Evolutionary conservation across 1,140 invertebrate species (phyloP), one percentile per base, ranked within the genome.

Genomic region (Solen grandis): DNA sequence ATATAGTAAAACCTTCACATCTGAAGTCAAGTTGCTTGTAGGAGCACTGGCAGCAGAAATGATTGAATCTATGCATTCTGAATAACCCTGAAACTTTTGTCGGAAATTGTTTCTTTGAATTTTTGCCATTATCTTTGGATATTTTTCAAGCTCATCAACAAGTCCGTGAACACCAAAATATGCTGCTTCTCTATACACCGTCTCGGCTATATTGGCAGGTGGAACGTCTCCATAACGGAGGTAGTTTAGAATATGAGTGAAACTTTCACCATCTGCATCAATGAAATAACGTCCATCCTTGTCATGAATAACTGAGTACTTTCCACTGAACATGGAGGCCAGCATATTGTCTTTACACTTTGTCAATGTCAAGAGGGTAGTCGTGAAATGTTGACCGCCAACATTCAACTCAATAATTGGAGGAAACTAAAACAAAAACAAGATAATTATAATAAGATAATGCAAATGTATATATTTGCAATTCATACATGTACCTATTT

Each of bases 291-390:
- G 83, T 14, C 89, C 90, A 76, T 90, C 66, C 81, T 86, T 82
- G 77, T 91, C 91, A 63, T 82, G 83, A 2, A 85, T 78, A 2
- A 88, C 79, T 10, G 83, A 63, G 79, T 91, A 88, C 33, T 87
- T 85, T 14, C 91, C 91, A 82, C 88, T 90, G 62, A 91, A 91
- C 90, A 91, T 91, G 22, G 89, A 86, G n/a, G 85, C 83, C 46
- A 91, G 62, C 90, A 91, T 91, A 46, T 88, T 88, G 36, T 88
- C 85, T 63, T 81, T 76, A 25, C 83, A 85, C 79, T 88, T 88
- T 25, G 83, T 85, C 25, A 91, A 57, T 0, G 90, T 91, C n/a
- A 88, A 68, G 8, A 87, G 81, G 29, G 81, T 86, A n/a, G 90
- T 91, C 1, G 87, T 89, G 76, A 85, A 91, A 52, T 84, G 73